Percentiles rank a stretch among this genome's conserved stretches.
Conservation (phyloP, 2,113 vertebrate genomes). For the Passer domesticus region DNA sequence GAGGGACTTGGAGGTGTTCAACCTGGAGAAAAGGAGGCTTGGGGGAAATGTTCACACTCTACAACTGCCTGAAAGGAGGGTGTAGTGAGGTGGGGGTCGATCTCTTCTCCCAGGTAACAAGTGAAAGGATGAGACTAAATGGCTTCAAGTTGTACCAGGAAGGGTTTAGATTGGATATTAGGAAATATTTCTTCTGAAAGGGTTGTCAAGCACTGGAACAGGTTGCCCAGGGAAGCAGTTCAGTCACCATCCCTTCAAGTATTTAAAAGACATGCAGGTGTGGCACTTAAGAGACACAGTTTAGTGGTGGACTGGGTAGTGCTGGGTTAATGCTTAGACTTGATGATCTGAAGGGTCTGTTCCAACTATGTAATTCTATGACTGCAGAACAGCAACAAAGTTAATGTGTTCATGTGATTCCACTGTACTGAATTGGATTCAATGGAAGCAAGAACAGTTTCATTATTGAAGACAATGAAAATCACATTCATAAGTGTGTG, state of each 20-base stretch:
- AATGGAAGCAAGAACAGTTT: neutral
- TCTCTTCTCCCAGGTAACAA: neutral
- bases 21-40: neutral
- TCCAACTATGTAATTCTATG: neutral
- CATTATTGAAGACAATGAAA: neutral
- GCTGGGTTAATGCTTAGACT: neutral
- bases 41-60: neutral
- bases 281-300: neutral
- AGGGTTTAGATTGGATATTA: neutral
- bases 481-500: fast-evolving
- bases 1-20: neutral
- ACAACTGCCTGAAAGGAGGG: neutral
- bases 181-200: neutral
- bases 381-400: neutral
- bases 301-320: neutral
- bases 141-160: neutral
- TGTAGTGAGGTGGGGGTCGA: neutral
- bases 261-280: neutral
- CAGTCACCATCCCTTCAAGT: neutral
- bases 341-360: neutral
- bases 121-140: neutral
- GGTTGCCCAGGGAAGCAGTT: neutral
- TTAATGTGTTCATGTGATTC: neutral
- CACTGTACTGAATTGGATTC: neutral
- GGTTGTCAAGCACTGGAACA: neutral